Evolutionary conservation across 1,140 invertebrate species (phyloP).

Genomic region (Drosophila yakuba): DNA sequence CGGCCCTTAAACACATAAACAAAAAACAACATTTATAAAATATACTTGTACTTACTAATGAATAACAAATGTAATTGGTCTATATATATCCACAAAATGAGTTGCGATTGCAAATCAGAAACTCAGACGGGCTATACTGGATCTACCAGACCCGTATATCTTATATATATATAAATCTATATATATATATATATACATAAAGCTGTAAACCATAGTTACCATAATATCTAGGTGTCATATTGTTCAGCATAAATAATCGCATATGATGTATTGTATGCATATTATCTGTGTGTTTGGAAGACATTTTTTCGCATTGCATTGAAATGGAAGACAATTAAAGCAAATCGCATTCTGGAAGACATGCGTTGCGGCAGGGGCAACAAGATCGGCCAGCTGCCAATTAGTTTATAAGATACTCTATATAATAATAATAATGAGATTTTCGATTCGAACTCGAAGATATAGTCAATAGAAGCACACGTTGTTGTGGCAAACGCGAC

Average conservation of each 20-base stretch:
- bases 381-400: conserved; percentile 40
- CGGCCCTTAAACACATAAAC: conserved; percentile 42
- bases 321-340: conserved; percentile 64
- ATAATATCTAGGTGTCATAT: conserved; percentile 44
- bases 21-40: conserved; percentile 21
- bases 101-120: conserved; percentile 82
- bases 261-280: conserved; percentile 40
- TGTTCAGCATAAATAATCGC: conserved; percentile 35
- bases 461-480: conserved; percentile 65
- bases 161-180: conserved; percentile 47
- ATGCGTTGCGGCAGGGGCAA: conserved; percentile 54
- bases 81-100: conserved; percentile 70
- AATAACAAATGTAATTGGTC: conserved; percentile 65
- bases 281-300: conserved; percentile 77
- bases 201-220: conserved; percentile 16
- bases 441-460: conserved; percentile 36
- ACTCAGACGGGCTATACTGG: conserved; percentile 57
- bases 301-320: conserved; percentile 80
- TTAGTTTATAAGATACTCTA: conserved; percentile 52
- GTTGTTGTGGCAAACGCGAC: conserved; percentile 72
- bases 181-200: conserved; percentile 27
- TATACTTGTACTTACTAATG: conserved; percentile 49
- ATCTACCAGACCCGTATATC: conserved; percentile 70
- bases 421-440: conserved; percentile 43
- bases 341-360: conserved; percentile 80